These are phyloP conservation scores for Prunella strophiata DNA, from an alignment of 2,797 vertebrate genomes.

Conservation along the genomic window DNA sequence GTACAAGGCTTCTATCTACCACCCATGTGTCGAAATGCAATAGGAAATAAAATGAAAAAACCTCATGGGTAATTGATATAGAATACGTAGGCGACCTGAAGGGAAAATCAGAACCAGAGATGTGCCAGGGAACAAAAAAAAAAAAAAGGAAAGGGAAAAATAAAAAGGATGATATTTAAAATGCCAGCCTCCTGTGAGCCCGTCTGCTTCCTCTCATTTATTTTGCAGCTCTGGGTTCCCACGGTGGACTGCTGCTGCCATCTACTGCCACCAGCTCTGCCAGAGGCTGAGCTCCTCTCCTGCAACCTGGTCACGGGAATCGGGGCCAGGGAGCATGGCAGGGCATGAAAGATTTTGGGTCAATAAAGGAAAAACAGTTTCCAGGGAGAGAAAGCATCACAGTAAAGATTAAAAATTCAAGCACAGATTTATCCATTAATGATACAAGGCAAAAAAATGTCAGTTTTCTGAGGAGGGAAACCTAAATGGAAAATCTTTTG, in stretches of 20 bases:
- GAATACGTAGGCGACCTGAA: conserved; percentile 43
- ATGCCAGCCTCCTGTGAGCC: conserved; percentile 19
- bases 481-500: neutral
- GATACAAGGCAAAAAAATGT: neutral
- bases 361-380: neutral
- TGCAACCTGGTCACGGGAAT: neutral
- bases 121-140: neutral
- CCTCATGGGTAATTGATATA: conserved; percentile 57
- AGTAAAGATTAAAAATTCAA: neutral
- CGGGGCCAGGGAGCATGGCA: neutral
- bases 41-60: conserved; percentile 63
- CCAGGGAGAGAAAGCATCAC: neutral
- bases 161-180: conserved; percentile 2
- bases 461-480: neutral
- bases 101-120: conserved; percentile 51
- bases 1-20: conserved; percentile 18
- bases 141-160: neutral
- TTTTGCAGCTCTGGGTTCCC: neutral
- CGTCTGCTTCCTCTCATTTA: neutral
- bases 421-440: neutral
- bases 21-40: neutral
- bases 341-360: neutral
- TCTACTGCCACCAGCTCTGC: conserved; percentile 47
- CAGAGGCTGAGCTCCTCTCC: neutral
- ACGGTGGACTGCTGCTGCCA: conserved; percentile 72